A percentile compares a stretch with the other conserved stretches of the same genome.
phyloP scores from a whole-genome alignment of 2,113 vertebrate genomes.

The Dromiciops gliroides region DNA sequence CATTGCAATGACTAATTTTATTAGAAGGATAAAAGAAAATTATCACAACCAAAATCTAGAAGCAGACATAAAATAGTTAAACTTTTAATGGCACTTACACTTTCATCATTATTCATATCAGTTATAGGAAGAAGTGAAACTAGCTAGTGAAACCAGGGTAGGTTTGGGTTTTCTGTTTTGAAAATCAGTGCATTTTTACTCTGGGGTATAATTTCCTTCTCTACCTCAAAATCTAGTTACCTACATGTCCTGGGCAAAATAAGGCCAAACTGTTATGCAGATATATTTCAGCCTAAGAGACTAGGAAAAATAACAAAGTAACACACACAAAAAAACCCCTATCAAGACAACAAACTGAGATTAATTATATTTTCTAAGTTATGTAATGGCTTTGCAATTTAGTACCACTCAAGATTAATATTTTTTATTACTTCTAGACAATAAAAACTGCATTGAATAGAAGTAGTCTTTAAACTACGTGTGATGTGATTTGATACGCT shows the following conservation, averaged over 20 bases:
- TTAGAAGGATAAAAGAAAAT: background rate
- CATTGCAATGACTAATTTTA: rapidly evolving
- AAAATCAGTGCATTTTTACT: background rate
- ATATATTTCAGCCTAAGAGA: background rate
- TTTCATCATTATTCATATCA: background rate
- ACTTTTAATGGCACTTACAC: background rate
- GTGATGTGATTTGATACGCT: background rate
- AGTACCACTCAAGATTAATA: background rate
- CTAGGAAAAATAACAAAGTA: background rate
- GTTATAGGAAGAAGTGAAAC: background rate
- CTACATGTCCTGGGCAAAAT: background rate
- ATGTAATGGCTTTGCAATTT: background rate
- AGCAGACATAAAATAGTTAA: background rate
- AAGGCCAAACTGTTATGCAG: background rate
- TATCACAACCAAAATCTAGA: background rate
- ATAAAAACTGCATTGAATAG: background rate
- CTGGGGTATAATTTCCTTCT: background rate
- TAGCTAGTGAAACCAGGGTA: background rate
- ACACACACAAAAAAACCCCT: background rate
- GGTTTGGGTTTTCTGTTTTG: background rate
- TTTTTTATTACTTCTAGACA: too few relatives aligned
- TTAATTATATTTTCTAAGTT: background rate
- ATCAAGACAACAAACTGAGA: background rate
- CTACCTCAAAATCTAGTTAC: background rate
- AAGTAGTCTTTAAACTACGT: background rate